Percentiles rank a stretch among this genome's conserved stretches.
Conservation (phyloP, 2,797 vertebrate species). For the Stomatorhinus walkeri region DNA sequence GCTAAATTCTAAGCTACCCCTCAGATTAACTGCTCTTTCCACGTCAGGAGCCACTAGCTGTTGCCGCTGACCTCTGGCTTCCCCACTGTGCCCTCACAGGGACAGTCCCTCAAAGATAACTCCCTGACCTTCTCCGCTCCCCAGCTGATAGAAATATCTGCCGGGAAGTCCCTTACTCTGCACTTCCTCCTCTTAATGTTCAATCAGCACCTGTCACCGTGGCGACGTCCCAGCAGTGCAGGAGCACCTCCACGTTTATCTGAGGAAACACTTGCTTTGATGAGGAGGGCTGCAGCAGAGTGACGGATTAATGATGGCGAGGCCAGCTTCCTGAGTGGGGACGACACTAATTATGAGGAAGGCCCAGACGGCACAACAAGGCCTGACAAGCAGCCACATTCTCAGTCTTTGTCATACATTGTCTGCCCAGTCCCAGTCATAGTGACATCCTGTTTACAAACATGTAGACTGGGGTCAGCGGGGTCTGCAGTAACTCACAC, state of each 20-base stretch:
- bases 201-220: constrained; percentile 86
- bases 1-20: background rate
- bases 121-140: constrained; percentile 40
- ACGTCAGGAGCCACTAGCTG: constrained; percentile 22
- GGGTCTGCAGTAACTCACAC: constrained; percentile 80
- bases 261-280: constrained; percentile 96
- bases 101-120: constrained; percentile 46
- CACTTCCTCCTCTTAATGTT: constrained; percentile 79
- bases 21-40: background rate
- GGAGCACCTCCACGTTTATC: constrained; percentile 80
- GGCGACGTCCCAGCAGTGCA: constrained; percentile 25
- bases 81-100: constrained; percentile 35
- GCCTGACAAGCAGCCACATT: constrained; percentile 77
- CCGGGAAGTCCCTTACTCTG: constrained; percentile 60
- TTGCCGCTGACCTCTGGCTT: constrained; percentile 25
- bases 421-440: background rate
- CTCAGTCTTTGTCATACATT: background rate
- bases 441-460: constrained; percentile 21
- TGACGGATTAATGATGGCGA: constrained; percentile 94
- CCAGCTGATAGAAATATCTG: constrained; percentile 67
- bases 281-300: constrained; percentile 87
- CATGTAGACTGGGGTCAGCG: constrained; percentile 65
- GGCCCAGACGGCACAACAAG: constrained; percentile 86
- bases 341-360: constrained; percentile 96
- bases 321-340: constrained; percentile 95